A percentile compares a stretch with the other conserved stretches of the same genome.
These are phyloP conservation scores for Drosophila austrosaltans DNA, from an alignment of 2,888 invertebrate species.

Conservation along the genomic window DNA sequence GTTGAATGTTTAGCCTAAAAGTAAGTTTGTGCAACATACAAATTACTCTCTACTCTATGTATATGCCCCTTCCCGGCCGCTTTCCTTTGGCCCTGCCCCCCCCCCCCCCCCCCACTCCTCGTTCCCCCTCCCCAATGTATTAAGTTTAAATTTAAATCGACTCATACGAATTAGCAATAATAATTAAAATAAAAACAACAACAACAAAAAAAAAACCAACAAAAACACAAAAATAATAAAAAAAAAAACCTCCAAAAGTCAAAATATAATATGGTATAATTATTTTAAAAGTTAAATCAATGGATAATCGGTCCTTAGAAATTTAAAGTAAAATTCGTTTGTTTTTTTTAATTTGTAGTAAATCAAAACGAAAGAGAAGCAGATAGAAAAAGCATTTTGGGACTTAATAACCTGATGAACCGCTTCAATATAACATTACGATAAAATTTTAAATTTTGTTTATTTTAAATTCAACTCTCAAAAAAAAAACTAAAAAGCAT, in stretches of 20 bases:
- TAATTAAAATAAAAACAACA: slow-evolving; percentile 49
- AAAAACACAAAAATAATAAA: slow-evolving; percentile 8
- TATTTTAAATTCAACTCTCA: no score
- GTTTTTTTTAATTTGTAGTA: no score
- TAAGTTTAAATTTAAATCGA: slow-evolving; percentile 72
- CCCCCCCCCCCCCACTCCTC: neutral
- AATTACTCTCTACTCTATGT: slow-evolving; percentile 61
- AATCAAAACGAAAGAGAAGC: no score
- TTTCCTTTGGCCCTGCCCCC: slow-evolving; percentile 8
- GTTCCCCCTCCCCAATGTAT: slow-evolving; percentile 42
- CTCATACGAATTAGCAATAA: slow-evolving; percentile 75
- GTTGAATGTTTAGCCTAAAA: slow-evolving; percentile 71
- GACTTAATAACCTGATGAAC: no score
- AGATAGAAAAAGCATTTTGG: no score
- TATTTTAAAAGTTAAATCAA: neutral
- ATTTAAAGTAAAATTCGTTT: no score
- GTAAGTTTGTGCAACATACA: slow-evolving; percentile 56
- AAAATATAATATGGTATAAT: neutral
- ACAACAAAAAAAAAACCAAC: slow-evolving; percentile 31
- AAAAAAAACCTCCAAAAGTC: slow-evolving; percentile 8
- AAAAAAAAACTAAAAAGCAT: no score
- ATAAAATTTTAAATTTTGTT: no score
- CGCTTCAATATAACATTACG: no score
- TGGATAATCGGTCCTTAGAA: neutral
- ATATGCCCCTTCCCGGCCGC: slow-evolving; percentile 31